These are phyloP conservation scores for Lasioglossum malachurum DNA, from an alignment of 2,888 invertebrate species.

Conservation along the genomic window DNA sequence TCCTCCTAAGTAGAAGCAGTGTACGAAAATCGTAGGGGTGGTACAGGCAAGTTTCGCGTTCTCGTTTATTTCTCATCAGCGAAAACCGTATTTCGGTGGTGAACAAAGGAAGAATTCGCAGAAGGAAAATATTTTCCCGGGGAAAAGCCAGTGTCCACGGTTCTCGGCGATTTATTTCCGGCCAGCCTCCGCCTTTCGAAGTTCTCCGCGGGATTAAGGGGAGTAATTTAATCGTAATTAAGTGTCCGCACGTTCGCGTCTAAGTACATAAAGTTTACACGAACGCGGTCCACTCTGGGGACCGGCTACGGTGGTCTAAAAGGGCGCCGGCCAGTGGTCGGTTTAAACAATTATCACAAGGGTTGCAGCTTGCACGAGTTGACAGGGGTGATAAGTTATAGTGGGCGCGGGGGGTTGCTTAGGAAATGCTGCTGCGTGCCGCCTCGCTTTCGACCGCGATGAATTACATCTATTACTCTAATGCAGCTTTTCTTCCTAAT, in stretches of 20 bases:
- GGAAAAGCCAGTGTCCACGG: conserved; percentile 2
- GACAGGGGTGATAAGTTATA: conserved; percentile 84
- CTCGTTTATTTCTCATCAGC: background rate
- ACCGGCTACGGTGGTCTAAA: conserved; percentile 77
- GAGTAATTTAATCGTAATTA: conserved; percentile 73
- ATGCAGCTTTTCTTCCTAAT: conserved; percentile 32
- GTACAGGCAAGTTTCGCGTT: background rate
- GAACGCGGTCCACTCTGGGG: conserved; percentile 74
- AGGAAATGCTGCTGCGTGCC: conserved; percentile 64
- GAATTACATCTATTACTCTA: conserved; percentile 61
- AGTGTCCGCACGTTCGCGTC: conserved; percentile 65
- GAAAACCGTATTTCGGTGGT: no score
- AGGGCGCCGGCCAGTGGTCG: conserved; percentile 82
- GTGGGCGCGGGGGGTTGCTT: conserved; percentile 78
- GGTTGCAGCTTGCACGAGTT: conserved; percentile 78
- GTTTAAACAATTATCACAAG: conserved; percentile 85
- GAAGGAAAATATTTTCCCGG: background rate
- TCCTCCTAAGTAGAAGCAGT: background rate
- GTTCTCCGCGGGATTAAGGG: conserved; percentile 44
- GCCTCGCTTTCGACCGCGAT: conserved; percentile 41
- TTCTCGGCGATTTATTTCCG: conserved; percentile 36
- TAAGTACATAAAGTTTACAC: conserved; percentile 72
- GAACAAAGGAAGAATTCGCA: background rate
- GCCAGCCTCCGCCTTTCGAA: conserved; percentile 39
- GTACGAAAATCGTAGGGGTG: background rate